A percentile compares a stretch with the other conserved stretches of the same genome.
These are phyloP conservation scores for Sylvietta virens DNA, from an alignment of 2,113 vertebrate species.

Conservation along the genomic window DNA sequence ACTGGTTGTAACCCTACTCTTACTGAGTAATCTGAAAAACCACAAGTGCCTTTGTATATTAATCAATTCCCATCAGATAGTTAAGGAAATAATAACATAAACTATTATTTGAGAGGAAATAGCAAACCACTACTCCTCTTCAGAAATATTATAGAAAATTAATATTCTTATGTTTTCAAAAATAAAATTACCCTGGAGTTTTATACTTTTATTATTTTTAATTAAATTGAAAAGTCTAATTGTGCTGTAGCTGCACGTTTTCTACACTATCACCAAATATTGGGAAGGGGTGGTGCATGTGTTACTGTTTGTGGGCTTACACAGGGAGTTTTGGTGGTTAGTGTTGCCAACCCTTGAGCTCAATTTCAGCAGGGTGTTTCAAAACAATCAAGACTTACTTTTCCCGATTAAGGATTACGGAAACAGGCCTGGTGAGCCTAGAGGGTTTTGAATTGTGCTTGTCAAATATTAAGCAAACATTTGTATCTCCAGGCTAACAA, in stretches of 20 bases:
- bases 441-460: constrained; percentile 68
- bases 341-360: constrained; percentile 1
- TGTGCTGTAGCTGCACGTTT: not conserved
- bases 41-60: not conserved
- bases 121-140: not conserved
- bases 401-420: constrained; percentile 69
- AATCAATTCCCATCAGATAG: not conserved
- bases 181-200: not conserved
- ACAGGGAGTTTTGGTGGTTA: not conserved
- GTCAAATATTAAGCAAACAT: constrained; percentile 70
- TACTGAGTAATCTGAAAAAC: not conserved
- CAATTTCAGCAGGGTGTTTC: constrained; percentile 63
- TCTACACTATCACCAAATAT: not conserved
- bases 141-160: not conserved
- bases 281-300: not conserved
- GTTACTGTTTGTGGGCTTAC: not conserved
- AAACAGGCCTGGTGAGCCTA: constrained; percentile 65
- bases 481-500: constrained; percentile 62
- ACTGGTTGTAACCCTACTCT: not conserved
- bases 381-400: constrained; percentile 68
- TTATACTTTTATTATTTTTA: not conserved
- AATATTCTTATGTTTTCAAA: not conserved
- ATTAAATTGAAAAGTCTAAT: not conserved
- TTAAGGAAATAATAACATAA: not conserved
- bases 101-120: not conserved